Percentiles rank a stretch among this genome's conserved stretches.
Conservation (phyloP, 2,113 vertebrate species). For the Menidia beryllina region DNA sequence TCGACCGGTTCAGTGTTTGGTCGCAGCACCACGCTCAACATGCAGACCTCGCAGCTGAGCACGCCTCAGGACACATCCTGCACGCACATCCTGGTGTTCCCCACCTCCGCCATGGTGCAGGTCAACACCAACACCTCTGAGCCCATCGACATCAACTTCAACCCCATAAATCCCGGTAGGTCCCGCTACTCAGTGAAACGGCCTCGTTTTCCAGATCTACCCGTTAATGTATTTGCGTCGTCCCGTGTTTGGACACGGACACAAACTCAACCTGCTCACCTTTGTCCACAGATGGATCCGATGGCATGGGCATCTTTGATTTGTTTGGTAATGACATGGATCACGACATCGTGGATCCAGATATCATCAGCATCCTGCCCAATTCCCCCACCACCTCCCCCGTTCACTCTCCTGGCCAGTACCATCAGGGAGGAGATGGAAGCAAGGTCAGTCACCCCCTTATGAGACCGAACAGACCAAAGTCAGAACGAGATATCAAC, state of each 20-base stretch:
- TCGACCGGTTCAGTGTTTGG: constrained; percentile 97
- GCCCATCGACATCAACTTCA: constrained; percentile 94
- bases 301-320: constrained; percentile 95
- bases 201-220: no score
- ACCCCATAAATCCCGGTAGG: constrained; percentile 91
- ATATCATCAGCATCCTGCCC: constrained; percentile 97
- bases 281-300: constrained; percentile 87
- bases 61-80: constrained; percentile 98
- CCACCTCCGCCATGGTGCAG: constrained; percentile 95
- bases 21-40: constrained; percentile 96
- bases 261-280: no score
- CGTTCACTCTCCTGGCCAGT: constrained; percentile 95
- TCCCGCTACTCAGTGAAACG: background rate
- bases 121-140: constrained; percentile 93
- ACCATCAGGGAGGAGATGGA: constrained; percentile 92
- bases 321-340: constrained; percentile 85
- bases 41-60: constrained; percentile 96
- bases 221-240: no score
- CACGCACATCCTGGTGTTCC: constrained; percentile 97
- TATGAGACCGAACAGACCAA: background rate
- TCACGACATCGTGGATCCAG: constrained; percentile 90
- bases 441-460: constrained; percentile 87
- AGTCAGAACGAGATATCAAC: background rate
- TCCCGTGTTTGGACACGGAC: background rate
- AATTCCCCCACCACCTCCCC: constrained; percentile 92